Percentiles rank a stretch among this genome's conserved stretches.
Evolutionary conservation across 2,113 vertebrate species (phyloP).

Genomic region (Catharus bicknelli): DNA sequence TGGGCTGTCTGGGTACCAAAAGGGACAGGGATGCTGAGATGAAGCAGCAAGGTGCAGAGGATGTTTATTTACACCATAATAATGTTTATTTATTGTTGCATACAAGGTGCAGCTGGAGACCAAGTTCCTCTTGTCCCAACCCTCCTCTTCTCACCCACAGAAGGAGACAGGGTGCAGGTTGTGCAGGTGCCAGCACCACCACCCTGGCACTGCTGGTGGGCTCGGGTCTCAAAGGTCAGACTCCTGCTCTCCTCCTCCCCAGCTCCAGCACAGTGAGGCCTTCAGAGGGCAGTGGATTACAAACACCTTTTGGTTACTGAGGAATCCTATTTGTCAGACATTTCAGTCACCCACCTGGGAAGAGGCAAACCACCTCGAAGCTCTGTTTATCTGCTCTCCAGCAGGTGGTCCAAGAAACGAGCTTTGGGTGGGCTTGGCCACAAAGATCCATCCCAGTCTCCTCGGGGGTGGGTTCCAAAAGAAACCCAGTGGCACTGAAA

Average conservation of each 20-base stretch:
- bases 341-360: background rate
- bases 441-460: background rate
- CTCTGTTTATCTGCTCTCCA: background rate
- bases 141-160: background rate
- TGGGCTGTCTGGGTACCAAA: accelerated
- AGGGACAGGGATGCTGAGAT: background rate
- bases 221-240: background rate
- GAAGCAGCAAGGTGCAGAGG: background rate
- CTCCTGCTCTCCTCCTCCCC: background rate
- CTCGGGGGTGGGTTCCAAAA: background rate
- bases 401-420: background rate
- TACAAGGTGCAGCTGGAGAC: background rate
- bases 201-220: accelerated
- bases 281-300: background rate
- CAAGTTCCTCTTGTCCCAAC: background rate
- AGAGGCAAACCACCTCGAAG: background rate
- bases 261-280: background rate
- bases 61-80: background rate
- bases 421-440: accelerated
- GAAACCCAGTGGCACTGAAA: background rate
- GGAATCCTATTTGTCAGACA: background rate
- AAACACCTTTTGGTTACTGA: background rate
- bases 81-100: no score
- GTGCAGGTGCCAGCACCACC: background rate
- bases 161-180: background rate